A percentile compares a stretch with the other conserved stretches of the same genome.
phyloP scores from a whole-genome alignment of 2,113 vertebrate genomes.

The Psittacula cyanocephala region DNA sequence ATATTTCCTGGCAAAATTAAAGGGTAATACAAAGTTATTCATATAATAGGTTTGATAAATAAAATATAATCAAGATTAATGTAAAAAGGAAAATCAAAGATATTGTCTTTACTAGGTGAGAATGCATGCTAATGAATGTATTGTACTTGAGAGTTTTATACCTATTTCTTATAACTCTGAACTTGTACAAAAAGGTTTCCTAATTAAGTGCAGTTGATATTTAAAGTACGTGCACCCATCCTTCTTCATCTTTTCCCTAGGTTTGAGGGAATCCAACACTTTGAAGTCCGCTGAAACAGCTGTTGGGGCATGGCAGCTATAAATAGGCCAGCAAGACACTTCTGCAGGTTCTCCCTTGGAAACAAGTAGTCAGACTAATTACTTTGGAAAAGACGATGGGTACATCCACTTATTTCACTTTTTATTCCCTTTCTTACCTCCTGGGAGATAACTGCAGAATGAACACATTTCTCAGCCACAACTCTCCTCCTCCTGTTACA shows the following conservation, averaged over 20 bases:
- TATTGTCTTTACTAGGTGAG: not conserved
- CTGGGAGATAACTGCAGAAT: not conserved
- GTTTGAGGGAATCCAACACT: not conserved
- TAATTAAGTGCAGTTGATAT: not conserved
- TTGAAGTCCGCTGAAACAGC: not conserved
- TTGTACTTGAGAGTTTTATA: not conserved
- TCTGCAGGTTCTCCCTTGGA: not conserved
- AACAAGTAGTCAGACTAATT: not conserved
- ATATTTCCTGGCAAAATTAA: conserved; percentile 24
- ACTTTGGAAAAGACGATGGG: not conserved
- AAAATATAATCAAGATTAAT: not conserved
- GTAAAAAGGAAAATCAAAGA: not conserved
- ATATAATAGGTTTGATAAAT: conserved; percentile 16
- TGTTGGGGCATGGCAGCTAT: not conserved
- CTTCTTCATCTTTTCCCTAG: not conserved
- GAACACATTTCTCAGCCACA: not conserved
- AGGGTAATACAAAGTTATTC: conserved; percentile 11
- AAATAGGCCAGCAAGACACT: not conserved
- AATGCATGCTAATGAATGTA: not conserved
- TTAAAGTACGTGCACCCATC: not conserved
- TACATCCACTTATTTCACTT: not conserved
- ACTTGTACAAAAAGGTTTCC: not conserved
- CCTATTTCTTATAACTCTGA: not conserved
- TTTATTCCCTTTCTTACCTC: not conserved
- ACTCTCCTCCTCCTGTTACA: not conserved